phyloP scores from a whole-genome alignment of 2,888 invertebrate genomes.

The Dynastes grantii region DNA sequence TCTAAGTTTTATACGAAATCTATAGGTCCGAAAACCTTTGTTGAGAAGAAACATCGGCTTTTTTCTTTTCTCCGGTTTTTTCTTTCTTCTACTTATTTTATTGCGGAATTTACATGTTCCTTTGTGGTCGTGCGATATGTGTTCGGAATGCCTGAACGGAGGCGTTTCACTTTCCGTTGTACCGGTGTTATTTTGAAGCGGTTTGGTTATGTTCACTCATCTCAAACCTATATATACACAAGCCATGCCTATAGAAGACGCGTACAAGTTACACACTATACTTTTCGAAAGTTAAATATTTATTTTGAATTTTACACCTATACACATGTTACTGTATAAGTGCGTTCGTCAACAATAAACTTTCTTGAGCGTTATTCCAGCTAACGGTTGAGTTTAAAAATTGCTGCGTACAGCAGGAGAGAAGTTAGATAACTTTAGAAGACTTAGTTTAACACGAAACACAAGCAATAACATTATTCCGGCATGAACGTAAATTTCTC shows the following conservation, averaged over 20 bases:
- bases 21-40: slow-evolving; percentile 24
- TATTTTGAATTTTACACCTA: slow-evolving; percentile 42
- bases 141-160: slow-evolving; percentile 29
- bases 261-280: slow-evolving; percentile 17
- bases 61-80: neutral
- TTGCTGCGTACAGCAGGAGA: too few species aligned
- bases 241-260: neutral
- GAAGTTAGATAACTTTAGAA: too few species aligned
- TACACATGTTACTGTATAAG: neutral
- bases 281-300: slow-evolving; percentile 44
- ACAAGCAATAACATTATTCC: too few species aligned
- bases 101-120: slow-evolving; percentile 51
- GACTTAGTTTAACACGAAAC: too few species aligned
- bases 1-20: slow-evolving; percentile 54
- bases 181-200: slow-evolving; percentile 30
- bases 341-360: neutral
- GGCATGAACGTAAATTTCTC: too few species aligned
- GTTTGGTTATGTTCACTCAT: slow-evolving; percentile 39
- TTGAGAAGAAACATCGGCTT: slow-evolving; percentile 27
- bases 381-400: too few species aligned
- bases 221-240: slow-evolving; percentile 5
- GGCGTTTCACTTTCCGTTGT: slow-evolving; percentile 5
- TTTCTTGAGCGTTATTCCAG: too few species aligned
- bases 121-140: slow-evolving; percentile 43
- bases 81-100: slow-evolving; percentile 41